A percentile compares a stretch with the other conserved stretches of the same genome.
Conservation (phyloP, 37 sponge, comb jelly and placozoan species). For the Oscarella lobularis region DNA sequence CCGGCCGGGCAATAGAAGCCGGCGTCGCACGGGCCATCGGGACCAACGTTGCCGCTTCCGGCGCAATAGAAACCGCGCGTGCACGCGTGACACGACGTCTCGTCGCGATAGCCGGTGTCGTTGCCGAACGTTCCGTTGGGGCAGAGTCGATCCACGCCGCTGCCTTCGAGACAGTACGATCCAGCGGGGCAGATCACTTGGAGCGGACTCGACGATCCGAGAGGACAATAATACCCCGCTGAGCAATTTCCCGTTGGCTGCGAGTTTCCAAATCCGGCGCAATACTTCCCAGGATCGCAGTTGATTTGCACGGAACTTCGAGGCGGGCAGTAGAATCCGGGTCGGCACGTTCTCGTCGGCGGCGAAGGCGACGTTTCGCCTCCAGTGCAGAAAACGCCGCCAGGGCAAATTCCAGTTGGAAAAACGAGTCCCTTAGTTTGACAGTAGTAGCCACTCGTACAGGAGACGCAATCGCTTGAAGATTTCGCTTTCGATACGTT, state of each 20-base stretch:
- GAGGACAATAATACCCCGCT: conserved; percentile 21
- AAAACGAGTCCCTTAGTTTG: background rate
- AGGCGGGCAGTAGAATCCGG: conserved; percentile 24
- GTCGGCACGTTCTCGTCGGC: background rate
- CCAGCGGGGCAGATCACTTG: conserved; percentile 3
- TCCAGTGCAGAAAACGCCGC: background rate
- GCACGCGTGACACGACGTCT: conserved; percentile 12
- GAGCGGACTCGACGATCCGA: background rate
- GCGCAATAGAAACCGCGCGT: background rate
- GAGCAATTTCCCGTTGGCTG: conserved; percentile 13
- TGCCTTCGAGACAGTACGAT: background rate
- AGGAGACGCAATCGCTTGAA: conserved; percentile 8
- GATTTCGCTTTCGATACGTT: background rate
- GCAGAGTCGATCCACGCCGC: background rate
- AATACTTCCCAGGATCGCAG: conserved; percentile 29
- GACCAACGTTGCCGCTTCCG: background rate
- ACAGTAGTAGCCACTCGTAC: conserved; percentile 25
- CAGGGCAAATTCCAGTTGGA: background rate
- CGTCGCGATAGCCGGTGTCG: background rate
- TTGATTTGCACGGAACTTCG: background rate
- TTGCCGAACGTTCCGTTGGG: conserved; percentile 8
- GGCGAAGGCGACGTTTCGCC: background rate
- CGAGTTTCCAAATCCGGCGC: background rate
- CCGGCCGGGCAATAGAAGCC: conserved; percentile 18
- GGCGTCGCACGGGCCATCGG: conserved; percentile 10